Conservation (phyloP, 1,140 invertebrate species). For the Drosophila grimshawi region DNA sequence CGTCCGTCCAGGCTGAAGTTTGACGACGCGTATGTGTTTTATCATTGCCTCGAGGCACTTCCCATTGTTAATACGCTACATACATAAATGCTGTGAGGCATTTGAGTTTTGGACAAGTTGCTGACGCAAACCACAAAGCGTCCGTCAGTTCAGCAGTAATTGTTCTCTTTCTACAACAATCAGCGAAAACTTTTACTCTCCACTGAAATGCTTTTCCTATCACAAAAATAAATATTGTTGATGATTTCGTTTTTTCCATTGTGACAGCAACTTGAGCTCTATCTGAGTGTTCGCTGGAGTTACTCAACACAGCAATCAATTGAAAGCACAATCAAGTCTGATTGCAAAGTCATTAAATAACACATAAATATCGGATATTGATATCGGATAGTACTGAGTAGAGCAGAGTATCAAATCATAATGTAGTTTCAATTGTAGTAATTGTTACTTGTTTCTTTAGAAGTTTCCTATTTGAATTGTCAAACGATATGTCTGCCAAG, state of each 20-base stretch:
- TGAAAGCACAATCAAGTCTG: too few species aligned
- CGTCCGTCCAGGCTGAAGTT: slow-evolving; percentile 59
- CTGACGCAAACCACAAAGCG: neutral
- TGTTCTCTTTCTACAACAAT: neutral
- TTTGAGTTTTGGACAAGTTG: slow-evolving; percentile 24
- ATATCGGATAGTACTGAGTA: neutral
- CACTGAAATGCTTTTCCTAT: neutral
- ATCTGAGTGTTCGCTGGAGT: too few species aligned
- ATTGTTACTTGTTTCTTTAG: slow-evolving; percentile 5
- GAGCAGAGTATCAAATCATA: neutral
- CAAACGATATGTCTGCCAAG: slow-evolving; percentile 46
- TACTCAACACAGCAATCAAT: too few species aligned
- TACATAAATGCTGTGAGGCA: neutral
- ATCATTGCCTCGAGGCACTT: slow-evolving; percentile 41
- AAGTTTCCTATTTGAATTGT: slow-evolving; percentile 32
- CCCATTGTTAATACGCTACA: slow-evolving; percentile 57
- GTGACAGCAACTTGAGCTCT: neutral
- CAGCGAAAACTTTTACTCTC: neutral
- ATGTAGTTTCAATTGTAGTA: neutral
- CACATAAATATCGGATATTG: too few species aligned
- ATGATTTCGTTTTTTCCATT: neutral
- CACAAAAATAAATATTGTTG: too few species aligned
- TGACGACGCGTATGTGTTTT: slow-evolving; percentile 65
- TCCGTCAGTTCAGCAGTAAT: slow-evolving; percentile 9
- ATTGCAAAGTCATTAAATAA: too few species aligned